A percentile compares a stretch with the other conserved stretches of the same genome.
These are phyloP conservation scores for Erythrolamprus reginae DNA, from an alignment of 2,113 vertebrate genomes.

Conservation along the genomic window DNA sequence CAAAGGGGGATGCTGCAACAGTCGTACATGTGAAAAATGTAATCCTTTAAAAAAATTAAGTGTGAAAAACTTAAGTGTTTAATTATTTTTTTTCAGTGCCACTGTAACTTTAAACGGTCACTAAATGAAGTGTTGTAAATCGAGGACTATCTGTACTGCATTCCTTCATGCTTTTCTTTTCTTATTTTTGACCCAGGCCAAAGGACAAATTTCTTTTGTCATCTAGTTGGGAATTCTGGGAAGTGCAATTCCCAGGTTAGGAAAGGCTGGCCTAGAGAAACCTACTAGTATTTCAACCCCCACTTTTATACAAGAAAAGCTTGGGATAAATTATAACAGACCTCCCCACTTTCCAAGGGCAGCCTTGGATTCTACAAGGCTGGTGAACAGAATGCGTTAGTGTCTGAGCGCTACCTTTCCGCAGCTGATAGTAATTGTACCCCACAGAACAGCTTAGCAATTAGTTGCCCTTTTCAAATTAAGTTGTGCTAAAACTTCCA, in stretches of 20 bases:
- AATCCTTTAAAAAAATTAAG: not conserved
- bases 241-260: not conserved
- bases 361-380: not conserved
- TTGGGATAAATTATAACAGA: not conserved
- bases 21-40: not conserved
- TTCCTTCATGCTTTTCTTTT: not conserved
- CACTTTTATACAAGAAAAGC: not conserved
- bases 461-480: not conserved
- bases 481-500: slow-evolving; percentile 1
- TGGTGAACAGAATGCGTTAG: not conserved
- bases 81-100: not conserved
- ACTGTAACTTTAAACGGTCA: not conserved
- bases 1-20: not conserved
- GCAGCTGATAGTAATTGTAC: not conserved
- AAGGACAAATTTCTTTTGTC: not conserved
- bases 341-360: not conserved
- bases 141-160: not conserved
- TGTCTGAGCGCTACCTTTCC: not conserved
- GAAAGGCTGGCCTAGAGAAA: not conserved
- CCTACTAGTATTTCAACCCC: not conserved
- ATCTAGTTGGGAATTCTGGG: not conserved
- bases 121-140: not conserved
- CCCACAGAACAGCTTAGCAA: not conserved
- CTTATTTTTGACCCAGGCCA: not conserved
- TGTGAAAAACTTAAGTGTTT: not conserved